A percentile compares a stretch with the other conserved stretches of the same genome.
phyloP scores from a whole-genome alignment of 2,888 invertebrate species.

The Cistogaster globosa region DNA sequence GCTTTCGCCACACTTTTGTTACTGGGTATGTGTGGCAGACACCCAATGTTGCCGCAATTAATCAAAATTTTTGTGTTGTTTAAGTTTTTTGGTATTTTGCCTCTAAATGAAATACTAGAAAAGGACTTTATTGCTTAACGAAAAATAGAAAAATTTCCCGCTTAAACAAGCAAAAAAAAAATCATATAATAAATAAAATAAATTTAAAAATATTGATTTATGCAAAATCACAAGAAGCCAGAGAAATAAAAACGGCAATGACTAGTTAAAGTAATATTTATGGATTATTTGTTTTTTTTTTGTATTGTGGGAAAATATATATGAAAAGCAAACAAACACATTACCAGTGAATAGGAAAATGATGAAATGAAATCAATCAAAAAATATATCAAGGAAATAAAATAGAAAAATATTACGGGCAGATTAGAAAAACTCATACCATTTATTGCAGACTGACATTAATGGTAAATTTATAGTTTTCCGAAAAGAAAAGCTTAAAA shows the following conservation, averaged over 20 bases:
- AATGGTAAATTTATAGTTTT: slow-evolving; percentile 25
- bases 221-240: slow-evolving; percentile 58
- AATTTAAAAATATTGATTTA: slow-evolving; percentile 68
- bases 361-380: slow-evolving; percentile 71
- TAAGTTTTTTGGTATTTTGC: slow-evolving; percentile 8
- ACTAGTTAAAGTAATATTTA: slow-evolving; percentile 59
- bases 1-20: slow-evolving; percentile 9
- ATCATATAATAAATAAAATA: slow-evolving; percentile 41
- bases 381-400: slow-evolving; percentile 24
- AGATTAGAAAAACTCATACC: slow-evolving; percentile 18
- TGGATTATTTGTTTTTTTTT: slow-evolving; percentile 25
- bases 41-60: slow-evolving; percentile 71
- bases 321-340: slow-evolving; percentile 61
- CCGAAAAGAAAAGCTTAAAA: background rate
- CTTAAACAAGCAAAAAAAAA: slow-evolving; percentile 39
- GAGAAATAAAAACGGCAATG: slow-evolving; percentile 15
- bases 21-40: slow-evolving; percentile 53
- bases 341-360: slow-evolving; percentile 67
- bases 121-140: slow-evolving; percentile 54
- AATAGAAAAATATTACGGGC: background rate
- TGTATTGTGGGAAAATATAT: slow-evolving; percentile 57
- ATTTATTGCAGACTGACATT: background rate
- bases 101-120: slow-evolving; percentile 40
- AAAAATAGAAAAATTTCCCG: slow-evolving; percentile 63
- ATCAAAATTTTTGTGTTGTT: slow-evolving; percentile 66